Conservation (phyloP, 2,888 invertebrate genomes). For the Agapostemon virescens region DNA sequence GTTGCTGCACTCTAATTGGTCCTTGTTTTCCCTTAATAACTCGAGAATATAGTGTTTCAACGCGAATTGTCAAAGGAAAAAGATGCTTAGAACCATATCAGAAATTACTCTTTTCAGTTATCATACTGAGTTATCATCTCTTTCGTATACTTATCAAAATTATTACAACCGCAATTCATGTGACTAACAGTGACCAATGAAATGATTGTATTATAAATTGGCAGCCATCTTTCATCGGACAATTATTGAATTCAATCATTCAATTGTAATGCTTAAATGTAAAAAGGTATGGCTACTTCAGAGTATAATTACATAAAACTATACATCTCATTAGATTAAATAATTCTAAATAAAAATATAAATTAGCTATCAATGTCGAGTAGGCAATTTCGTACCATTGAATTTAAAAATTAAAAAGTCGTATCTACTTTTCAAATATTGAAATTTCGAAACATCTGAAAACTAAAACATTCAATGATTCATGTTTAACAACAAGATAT, state of each 20-base stretch:
- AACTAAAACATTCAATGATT: background rate
- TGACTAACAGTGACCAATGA: background rate
- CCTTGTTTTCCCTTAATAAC: no score
- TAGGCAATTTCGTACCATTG: background rate
- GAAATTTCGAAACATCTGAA: background rate
- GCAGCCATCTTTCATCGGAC: background rate
- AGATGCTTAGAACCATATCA: no score
- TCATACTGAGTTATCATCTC: no score
- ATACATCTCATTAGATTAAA: background rate
- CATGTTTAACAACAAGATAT: background rate
- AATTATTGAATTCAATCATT: background rate
- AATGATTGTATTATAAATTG: background rate
- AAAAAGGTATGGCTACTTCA: background rate
- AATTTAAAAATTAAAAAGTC: background rate
- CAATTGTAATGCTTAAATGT: background rate
- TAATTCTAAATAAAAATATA: background rate
- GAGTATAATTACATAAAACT: background rate
- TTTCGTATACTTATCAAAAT: background rate
- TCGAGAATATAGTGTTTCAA: no score
- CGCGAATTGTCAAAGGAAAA: no score
- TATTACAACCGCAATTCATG: background rate
- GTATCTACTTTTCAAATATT: background rate
- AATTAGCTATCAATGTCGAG: background rate
- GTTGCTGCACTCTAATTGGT: no score
- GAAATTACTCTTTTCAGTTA: no score